Conservation (phyloP, 2,113 vertebrate species). For the Onychorhynchus coronatus region DNA sequence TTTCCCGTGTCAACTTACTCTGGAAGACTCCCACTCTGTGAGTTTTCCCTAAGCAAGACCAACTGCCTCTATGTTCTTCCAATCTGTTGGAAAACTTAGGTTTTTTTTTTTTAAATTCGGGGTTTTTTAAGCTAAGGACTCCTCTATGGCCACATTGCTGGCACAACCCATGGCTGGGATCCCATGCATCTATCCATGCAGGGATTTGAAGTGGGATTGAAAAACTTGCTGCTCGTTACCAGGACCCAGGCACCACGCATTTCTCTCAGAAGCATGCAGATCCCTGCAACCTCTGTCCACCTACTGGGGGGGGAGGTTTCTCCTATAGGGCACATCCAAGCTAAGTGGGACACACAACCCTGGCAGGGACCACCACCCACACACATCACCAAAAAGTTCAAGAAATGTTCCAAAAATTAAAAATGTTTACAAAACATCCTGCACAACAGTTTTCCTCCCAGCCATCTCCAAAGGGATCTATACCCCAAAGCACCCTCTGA, state of each 20-base stretch:
- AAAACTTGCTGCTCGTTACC: background rate
- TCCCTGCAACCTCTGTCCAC: background rate
- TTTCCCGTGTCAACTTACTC: background rate
- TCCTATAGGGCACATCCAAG: background rate
- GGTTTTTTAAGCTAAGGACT: background rate
- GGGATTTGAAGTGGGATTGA: background rate
- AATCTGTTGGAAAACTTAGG: background rate
- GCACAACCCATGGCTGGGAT: background rate
- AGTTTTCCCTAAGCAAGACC: background rate
- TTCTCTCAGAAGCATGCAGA: accelerated
- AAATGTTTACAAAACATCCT: background rate
- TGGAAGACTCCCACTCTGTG: background rate
- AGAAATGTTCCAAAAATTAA: background rate
- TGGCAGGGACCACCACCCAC: background rate
- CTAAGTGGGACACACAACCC: background rate
- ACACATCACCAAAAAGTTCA: background rate
- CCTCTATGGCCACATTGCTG: accelerated
- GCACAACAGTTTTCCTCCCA: background rate
- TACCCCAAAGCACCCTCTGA: background rate
- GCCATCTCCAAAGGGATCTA: background rate
- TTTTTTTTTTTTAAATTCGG: background rate
- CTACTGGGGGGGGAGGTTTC: background rate
- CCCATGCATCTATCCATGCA: background rate
- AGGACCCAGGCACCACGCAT: accelerated
- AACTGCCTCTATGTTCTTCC: background rate